Evolutionary conservation across 2,113 vertebrate genomes (phyloP), one percentile per base, ranked within the genome.

Genomic region (Psittacula cyanocephala): DNA sequence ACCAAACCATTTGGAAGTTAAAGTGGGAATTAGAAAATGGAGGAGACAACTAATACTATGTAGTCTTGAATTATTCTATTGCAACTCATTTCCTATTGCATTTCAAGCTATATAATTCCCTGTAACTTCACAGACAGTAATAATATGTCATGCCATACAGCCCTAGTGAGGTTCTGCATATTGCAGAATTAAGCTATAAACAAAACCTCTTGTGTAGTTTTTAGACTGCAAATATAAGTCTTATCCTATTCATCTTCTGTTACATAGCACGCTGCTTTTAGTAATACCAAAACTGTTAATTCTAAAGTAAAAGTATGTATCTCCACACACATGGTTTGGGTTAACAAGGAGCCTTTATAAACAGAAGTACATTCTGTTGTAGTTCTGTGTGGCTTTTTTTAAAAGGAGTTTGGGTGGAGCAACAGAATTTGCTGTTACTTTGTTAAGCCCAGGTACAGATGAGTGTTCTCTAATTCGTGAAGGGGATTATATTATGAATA

Each of bases 301-400:
- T 59, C 23, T 65, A 68, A 80, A 72, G 41, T 33, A 46, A 47
- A 86, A 59, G 31, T 33, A 3, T 24, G 4, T 46, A 23, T 75
- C 5, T 1, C 27, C 23, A 33, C 14, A 8, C 5, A 7, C 8
- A 11, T 8, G 4, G 33, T 35, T 86, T 81, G 28, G 3, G 28
- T 87, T 79, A 86, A 91, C 43, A 79, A 59, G 17, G 33, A 52
- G 63, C 44, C 82, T 79, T 86, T 64, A 27, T 41, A 60, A 89
- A 93, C 35, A 27, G 49, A 65, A 81, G 23, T 81, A 29, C 50
- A 19, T 60, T 37, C 28, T 88, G 11, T 33, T 65, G 19, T n/a
- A 84, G 46, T 9, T 25, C 14, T 74, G 68, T 75, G 33, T 25
- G 10, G 65, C 13, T 62, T 79, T 70, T 52, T 29, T 4, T 1